Base-by-base conservation (phyloP, 2,888 invertebrate species). In the Ceraclea dissimilis region DNA sequence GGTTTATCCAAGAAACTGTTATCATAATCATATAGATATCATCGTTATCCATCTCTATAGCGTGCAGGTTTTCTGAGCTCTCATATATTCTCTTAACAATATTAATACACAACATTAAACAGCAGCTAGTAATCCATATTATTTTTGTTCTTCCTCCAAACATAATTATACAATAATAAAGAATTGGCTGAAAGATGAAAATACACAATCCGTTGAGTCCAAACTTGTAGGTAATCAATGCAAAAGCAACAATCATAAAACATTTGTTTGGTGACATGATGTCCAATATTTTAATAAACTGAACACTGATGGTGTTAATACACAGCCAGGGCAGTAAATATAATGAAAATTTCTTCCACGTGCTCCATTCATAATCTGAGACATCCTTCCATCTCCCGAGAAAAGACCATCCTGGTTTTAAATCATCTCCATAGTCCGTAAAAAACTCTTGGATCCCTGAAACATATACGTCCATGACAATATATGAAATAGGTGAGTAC, bases 331-430 rank as follows among this genome's bases (percentile, higher is more conserved):
- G 76, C 66, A 78, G 73, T 52, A 81, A 69, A 60, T 69, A 70
- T 47, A 70, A 67, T 52, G 83, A 67, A 54, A 80, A 76, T 61
- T 72, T 78, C 64, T 79, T 79, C 78, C 83, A 85, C 56, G 79
- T 75, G 65, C 71, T 79, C 88, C 88, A 89, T 73, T 89, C 89
- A 66, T 78, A 73, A 71, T 89, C 88, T 18, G 86, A 79, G 20
- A 73, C 70, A 72, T 89, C 89, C 71, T 79, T 80, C 60, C 76
- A 76, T 64, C 79, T 73, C 22, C 72, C 69, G 49, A 83, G 63
- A 64, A 80, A 70, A 10, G 65, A 64, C 83, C 83, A 84, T 31
- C 85, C 84, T 52, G 73, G 69, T 61, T 68, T 69, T 64, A 84
- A 80, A 67, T 83, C 84, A 54, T 48, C 51, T 48, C 51, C 52